Conservation (phyloP, 2,888 invertebrate species). For the Epistrophella euchroma region DNA sequence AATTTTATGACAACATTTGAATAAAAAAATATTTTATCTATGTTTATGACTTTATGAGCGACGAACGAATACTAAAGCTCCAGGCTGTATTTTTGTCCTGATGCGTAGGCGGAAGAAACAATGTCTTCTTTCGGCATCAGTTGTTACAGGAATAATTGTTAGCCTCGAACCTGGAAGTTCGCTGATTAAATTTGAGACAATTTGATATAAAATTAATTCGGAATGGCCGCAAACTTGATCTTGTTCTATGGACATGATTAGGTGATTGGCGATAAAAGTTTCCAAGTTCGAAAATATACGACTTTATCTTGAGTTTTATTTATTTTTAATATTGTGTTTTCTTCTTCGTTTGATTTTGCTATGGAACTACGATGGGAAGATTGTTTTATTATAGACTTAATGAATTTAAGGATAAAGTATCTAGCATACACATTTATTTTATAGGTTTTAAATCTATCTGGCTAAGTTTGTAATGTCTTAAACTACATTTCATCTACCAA, state of each 20-base stretch:
- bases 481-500: too few species aligned
- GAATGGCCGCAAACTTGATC: slow-evolving; percentile 7
- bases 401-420: not conserved
- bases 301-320: not conserved
- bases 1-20: slow-evolving; percentile 57
- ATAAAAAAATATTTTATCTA: slow-evolving; percentile 47
- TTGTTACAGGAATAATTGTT: slow-evolving; percentile 1
- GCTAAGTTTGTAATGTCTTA: too few species aligned
- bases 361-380: not conserved
- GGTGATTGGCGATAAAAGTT: slow-evolving; percentile 13
- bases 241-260: slow-evolving; percentile 15
- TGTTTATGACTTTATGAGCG: slow-evolving; percentile 46
- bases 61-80: slow-evolving; percentile 31
- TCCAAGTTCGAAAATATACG: not conserved
- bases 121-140: not conserved
- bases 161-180: slow-evolving; percentile 15
- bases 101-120: not conserved
- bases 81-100: not conserved
- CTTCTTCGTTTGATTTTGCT: too few species aligned
- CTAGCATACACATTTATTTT: too few species aligned
- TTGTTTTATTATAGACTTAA: not conserved
- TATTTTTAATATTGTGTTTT: not conserved
- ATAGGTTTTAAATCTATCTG: too few species aligned
- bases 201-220: slow-evolving; percentile 43
- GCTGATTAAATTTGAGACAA: slow-evolving; percentile 47